phyloP scores from a whole-genome alignment of 1,140 invertebrate genomes.

The Yoshiicerus persimilis region DNA sequence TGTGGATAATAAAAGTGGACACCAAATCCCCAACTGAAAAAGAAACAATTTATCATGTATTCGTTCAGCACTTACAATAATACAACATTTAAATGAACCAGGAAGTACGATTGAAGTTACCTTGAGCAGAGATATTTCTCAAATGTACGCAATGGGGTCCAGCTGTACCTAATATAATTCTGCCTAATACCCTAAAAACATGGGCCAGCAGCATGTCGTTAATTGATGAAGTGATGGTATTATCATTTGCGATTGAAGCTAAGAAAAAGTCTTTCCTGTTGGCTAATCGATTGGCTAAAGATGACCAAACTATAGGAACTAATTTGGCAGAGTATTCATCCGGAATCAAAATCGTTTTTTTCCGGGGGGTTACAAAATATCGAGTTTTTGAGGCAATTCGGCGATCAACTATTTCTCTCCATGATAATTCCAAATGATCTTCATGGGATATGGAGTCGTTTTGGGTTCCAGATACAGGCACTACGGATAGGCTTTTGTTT shows the following conservation, averaged over 20 bases:
- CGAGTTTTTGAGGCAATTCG: constrained; percentile 39
- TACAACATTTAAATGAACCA: background rate
- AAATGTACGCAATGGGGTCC: constrained; percentile 30
- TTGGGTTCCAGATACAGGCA: background rate
- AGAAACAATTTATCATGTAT: background rate
- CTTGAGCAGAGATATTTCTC: constrained; percentile 31
- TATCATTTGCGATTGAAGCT: background rate
- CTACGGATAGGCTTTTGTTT: background rate
- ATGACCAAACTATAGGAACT: constrained; percentile 39
- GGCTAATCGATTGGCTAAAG: constrained; percentile 36
- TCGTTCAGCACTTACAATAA: no score
- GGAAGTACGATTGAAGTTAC: constrained; percentile 15
- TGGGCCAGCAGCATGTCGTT: constrained; percentile 22
- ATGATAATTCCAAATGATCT: background rate
- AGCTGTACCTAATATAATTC: constrained; percentile 29
- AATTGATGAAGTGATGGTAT: background rate
- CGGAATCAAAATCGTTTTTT: background rate
- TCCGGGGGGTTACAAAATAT: constrained; percentile 16
- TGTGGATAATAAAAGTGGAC: constrained; percentile 1
- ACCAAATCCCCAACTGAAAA: constrained; percentile 34
- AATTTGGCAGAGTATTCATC: constrained; percentile 40
- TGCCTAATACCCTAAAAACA: constrained; percentile 29
- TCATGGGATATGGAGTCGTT: background rate
- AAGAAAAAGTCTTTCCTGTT: background rate
- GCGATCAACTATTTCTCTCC: constrained; percentile 41